Evolutionary conservation across 2,113 vertebrate genomes (phyloP), one percentile per base, ranked within the genome.

Genomic region (Athene noctua): DNA sequence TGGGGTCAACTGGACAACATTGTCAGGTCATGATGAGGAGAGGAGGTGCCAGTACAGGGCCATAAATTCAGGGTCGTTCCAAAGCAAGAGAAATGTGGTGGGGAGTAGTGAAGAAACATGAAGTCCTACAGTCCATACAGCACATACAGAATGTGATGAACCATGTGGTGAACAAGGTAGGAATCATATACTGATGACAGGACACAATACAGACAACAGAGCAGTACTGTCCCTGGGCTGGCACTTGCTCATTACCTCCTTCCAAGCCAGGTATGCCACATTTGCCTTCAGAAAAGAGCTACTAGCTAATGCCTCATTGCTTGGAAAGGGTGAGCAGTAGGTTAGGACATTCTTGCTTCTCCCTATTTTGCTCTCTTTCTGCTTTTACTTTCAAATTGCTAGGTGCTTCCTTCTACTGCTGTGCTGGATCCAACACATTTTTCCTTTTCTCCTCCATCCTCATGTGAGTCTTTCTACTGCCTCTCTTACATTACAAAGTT

Each of bases 21-120:
- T n/a, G 2, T 10, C 34, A 44, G 16, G 49, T 78, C 27, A 62
- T 0, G 0, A 36, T 8, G 23, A 61, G n/a, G 32, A 75, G 46
- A 93, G 20, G 21, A 88, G 23, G 1, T 54, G 27, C 20, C 29
- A 34, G 20, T 58, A 36, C 11, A 34, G 15, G 16, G 14, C 29
- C 1, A 0, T 21, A 68, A 65, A 18, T 30, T 80, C 23, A 51
- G 15, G 16, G 44, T 4, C 44, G 27, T 25, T 73, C 34, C 21
- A 30, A 74, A 74, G 61, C 42, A 85, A 81, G 23, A 59, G 18
- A 71, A 29, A 61, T 15, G 21, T 25, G 15, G 2, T 49, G 36
- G 26, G 62, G 16, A 94, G 49, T 18, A 77, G 15, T 26, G 32
- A 52, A 72, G 23, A 88, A 80, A 44, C 2, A 4, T 13, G 4